phyloP scores from a whole-genome alignment of 37 sponge, comb jelly and placozoan genomes.

The Chondrilla cf. caribensis region DNA sequence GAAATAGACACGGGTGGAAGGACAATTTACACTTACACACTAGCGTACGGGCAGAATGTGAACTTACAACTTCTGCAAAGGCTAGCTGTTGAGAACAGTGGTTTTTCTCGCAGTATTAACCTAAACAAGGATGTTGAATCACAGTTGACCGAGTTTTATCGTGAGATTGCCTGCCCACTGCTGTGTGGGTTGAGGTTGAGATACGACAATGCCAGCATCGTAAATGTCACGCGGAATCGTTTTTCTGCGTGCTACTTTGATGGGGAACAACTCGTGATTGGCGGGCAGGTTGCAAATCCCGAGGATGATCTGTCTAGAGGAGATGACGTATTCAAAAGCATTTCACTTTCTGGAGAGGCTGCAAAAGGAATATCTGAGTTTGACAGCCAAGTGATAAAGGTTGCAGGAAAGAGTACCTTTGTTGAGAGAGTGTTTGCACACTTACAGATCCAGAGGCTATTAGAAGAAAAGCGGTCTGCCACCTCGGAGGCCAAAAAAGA shows the following conservation, averaged over 20 bases:
- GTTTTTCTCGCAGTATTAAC: constrained; percentile 11
- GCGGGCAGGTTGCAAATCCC: background rate
- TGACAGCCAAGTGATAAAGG: background rate
- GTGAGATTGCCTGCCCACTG: constrained; percentile 6
- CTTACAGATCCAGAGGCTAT: background rate
- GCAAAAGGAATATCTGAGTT: background rate
- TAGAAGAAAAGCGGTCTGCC: background rate
- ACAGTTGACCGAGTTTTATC: constrained; percentile 15
- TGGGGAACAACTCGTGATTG: background rate
- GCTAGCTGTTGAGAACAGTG: constrained; percentile 5
- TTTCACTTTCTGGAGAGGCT: background rate
- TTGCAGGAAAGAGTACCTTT: constrained; percentile 7
- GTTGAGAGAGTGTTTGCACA: constrained; percentile 23
- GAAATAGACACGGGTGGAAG: background rate
- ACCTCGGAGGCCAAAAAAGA: background rate
- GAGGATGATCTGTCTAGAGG: background rate
- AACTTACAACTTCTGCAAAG: constrained; percentile 4
- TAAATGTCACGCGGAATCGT: background rate
- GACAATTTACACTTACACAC: constrained; percentile 1
- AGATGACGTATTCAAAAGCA: background rate
- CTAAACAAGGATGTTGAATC: background rate
- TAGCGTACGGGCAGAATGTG: background rate
- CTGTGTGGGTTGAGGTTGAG: background rate
- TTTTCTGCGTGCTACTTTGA: constrained; percentile 21
- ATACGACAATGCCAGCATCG: background rate